Evolutionary conservation across 1,140 invertebrate genomes (phyloP).

Genomic region (Drosophila virilis): DNA sequence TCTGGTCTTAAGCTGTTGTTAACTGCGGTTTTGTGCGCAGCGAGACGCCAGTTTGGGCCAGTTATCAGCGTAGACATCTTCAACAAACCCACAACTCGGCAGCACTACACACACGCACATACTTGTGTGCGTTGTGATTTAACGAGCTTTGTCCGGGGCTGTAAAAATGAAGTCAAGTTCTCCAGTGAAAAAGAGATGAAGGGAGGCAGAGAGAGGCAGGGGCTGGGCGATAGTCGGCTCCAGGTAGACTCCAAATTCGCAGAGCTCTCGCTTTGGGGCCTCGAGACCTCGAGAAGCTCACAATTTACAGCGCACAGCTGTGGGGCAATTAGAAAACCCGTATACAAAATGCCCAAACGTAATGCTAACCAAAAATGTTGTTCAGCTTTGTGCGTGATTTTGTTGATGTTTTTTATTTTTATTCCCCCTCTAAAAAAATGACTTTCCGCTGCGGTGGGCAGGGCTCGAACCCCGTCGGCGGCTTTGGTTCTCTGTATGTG

Average conservation of each 20-base stretch:
- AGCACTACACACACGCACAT: not conserved
- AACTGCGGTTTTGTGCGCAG: not conserved
- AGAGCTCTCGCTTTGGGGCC: slow-evolving; percentile 6
- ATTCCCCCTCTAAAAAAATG: slow-evolving; percentile 51
- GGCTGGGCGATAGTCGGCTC: not conserved
- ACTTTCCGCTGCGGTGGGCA: slow-evolving; percentile 77
- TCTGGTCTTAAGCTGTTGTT: not conserved
- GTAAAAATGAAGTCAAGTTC: slow-evolving; percentile 50
- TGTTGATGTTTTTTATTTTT: slow-evolving; percentile 7
- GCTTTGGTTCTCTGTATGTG: slow-evolving; percentile 17
- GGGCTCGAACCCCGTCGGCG: slow-evolving; percentile 33
- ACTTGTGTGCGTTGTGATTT: slow-evolving; percentile 15
- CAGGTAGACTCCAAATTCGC: slow-evolving; percentile 49
- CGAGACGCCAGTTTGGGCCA: slow-evolving; percentile 5
- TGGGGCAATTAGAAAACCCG: slow-evolving; percentile 49
- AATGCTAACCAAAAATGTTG: slow-evolving; percentile 21
- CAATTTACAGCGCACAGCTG: slow-evolving; percentile 24
- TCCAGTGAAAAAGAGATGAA: not conserved
- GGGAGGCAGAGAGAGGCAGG: not conserved
- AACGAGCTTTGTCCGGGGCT: slow-evolving; percentile 42
- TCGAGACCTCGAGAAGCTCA: slow-evolving; percentile 14
- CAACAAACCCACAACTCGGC: slow-evolving; percentile 38
- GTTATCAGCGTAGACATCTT: slow-evolving; percentile 51
- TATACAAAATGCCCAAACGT: slow-evolving; percentile 25
- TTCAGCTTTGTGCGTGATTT: slow-evolving; percentile 14